Percentiles rank a stretch among this genome's conserved stretches.
Evolutionary conservation across 2,113 vertebrate genomes (phyloP).

Genomic region (Chelonoidis abingdonii): DNA sequence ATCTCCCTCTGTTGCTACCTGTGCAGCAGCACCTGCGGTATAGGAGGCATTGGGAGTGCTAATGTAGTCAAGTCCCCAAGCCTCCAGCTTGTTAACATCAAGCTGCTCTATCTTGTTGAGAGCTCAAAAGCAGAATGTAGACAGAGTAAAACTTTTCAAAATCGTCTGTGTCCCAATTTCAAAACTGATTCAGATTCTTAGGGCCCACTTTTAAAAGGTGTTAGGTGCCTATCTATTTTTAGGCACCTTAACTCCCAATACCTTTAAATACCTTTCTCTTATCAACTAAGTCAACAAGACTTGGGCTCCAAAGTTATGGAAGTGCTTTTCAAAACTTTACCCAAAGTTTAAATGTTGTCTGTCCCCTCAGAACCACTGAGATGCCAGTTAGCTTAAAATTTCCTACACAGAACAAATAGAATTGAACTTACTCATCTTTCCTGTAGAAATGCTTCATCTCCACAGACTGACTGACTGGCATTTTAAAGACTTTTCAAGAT

Average conservation of each 20-base stretch:
- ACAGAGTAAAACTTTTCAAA: not conserved
- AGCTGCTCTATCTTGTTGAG: not conserved
- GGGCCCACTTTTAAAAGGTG: too few relatives aligned
- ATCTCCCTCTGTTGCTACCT: not conserved
- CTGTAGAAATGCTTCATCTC: not conserved
- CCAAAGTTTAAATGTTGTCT: not conserved
- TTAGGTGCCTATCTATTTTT: too few relatives aligned
- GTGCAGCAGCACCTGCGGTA: not conserved
- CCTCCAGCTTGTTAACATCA: not conserved
- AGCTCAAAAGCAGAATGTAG: not conserved
- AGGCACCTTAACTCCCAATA: too few relatives aligned
- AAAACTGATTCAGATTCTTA: too few relatives aligned
- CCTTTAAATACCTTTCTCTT: too few relatives aligned
- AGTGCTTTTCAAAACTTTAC: not conserved
- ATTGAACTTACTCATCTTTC: not conserved
- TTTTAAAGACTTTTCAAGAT: not conserved
- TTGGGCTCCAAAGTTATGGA: not conserved
- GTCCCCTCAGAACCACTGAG: not conserved
- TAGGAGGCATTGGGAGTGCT: not conserved
- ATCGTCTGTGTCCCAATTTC: too few relatives aligned
- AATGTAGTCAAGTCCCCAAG: not conserved
- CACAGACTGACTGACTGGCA: not conserved
- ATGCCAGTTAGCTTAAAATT: not conserved
- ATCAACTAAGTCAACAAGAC: too few relatives aligned
- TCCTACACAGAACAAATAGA: not conserved